These are phyloP conservation scores for Amphipyra berbera DNA, from an alignment of 2,888 invertebrate species.

Conservation along the genomic window DNA sequence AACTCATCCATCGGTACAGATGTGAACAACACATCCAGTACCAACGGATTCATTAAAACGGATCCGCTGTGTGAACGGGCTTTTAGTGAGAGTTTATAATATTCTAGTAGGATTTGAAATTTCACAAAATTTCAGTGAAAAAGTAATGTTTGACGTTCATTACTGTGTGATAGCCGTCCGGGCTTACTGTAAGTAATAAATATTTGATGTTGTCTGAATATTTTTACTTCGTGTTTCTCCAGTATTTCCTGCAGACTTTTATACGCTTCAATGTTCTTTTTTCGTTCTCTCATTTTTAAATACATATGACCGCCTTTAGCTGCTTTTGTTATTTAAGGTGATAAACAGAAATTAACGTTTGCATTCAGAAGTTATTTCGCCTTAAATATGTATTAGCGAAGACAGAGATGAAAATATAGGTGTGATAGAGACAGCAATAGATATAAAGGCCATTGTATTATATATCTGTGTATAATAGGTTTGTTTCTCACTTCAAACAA, in stretches of 20 bases:
- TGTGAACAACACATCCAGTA: too few species aligned
- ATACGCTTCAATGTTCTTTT: constrained; percentile 1
- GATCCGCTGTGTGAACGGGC: too few species aligned
- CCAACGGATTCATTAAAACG: too few species aligned
- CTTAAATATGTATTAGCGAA: background rate
- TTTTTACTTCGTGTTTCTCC: constrained; percentile 18
- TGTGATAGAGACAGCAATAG: background rate
- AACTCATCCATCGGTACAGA: too few species aligned
- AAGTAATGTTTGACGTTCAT: background rate
- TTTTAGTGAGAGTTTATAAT: too few species aligned
- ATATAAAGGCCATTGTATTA: background rate
- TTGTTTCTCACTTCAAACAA: background rate
- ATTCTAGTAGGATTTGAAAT: too few species aligned
- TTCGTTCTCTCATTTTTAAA: constrained; percentile 17
- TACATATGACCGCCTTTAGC: constrained; percentile 5
- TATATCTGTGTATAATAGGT: background rate
- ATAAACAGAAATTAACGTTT: constrained; percentile 7
- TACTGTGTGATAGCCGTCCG: constrained; percentile 5
- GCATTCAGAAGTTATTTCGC: background rate
- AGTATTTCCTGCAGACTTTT: background rate
- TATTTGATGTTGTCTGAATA: constrained; percentile 31
- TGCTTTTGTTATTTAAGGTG: constrained; percentile 14
- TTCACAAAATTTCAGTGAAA: too few species aligned
- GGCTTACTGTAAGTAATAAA: constrained; percentile 26
- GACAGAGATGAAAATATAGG: background rate